Evolutionary conservation across 2,888 invertebrate species (phyloP).

Genomic region (Augiades crinisus): DNA sequence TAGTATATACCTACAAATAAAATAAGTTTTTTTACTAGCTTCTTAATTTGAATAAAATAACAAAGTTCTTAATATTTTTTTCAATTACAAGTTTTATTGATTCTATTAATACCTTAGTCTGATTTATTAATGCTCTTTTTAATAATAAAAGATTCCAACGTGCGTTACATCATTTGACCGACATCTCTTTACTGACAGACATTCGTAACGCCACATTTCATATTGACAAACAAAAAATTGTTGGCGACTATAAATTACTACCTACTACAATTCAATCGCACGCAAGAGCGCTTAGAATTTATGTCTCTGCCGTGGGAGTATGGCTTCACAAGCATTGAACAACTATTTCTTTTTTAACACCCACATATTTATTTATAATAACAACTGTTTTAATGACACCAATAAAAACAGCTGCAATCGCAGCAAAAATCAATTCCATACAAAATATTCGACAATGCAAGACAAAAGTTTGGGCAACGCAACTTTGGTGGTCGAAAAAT

Average conservation of each 20-base stretch:
- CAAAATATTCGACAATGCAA: too few species aligned
- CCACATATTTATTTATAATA: neutral
- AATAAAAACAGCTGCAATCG: too few species aligned
- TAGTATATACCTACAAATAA: too few species aligned
- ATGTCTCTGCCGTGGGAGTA: conserved; percentile 14
- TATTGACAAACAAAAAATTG: conserved; percentile 34
- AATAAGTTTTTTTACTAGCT: too few species aligned
- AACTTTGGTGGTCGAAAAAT: conserved; percentile 39
- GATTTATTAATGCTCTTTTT: too few species aligned
- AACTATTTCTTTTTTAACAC: neutral
- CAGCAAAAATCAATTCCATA: too few species aligned
- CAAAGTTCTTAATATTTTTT: too few species aligned
- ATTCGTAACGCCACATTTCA: conserved; percentile 39
- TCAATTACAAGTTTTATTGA: too few species aligned
- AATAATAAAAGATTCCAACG: too few species aligned
- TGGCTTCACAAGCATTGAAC: neutral
- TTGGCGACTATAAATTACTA: conserved; percentile 18
- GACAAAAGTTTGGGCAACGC: conserved; percentile 19
- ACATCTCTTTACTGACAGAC: neutral
- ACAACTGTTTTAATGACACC: too few species aligned
- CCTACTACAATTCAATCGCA: conserved; percentile 30
- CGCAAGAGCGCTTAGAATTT: conserved; percentile 7
- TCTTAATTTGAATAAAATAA: too few species aligned
- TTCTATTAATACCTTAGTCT: too few species aligned
- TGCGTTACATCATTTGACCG: conserved; percentile 1